phyloP scores from a whole-genome alignment of 2,888 invertebrate species.

The Cremastinae sp. region DNA sequence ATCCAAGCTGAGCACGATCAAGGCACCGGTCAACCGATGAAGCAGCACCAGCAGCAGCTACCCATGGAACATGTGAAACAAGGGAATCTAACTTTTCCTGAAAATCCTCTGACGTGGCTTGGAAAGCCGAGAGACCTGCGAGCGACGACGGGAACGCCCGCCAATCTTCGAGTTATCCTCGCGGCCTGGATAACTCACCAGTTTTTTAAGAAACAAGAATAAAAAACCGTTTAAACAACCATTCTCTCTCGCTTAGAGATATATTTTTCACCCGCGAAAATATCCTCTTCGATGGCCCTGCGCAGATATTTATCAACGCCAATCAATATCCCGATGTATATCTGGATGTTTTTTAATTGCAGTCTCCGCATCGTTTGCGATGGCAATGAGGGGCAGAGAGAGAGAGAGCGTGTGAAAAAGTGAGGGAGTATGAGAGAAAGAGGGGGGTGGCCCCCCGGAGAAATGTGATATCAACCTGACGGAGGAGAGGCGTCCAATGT shows the following conservation, averaged over 20 bases:
- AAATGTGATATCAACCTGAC: conserved; percentile 30
- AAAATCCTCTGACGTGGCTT: conserved; percentile 17
- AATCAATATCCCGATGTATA: conserved; percentile 72
- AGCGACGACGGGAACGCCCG: too few relatives aligned
- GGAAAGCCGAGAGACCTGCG: conserved; percentile 32
- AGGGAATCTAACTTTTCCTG: conserved; percentile 4
- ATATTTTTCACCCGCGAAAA: conserved; percentile 20
- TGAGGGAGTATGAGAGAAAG: conserved; percentile 44
- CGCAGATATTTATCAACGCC: conserved; percentile 49
- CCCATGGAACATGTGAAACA: conserved; percentile 6
- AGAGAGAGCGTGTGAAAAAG: conserved; percentile 34
- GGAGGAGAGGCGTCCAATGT: conserved; percentile 53
- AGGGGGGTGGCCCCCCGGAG: conserved; percentile 8
- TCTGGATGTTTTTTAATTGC: conserved; percentile 78
- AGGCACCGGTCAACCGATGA: conserved; percentile 80
- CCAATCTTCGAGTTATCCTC: conserved; percentile 9
- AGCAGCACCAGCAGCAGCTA: conserved; percentile 22
- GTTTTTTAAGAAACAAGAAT: too few relatives aligned
- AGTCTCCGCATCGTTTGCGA: conserved; percentile 77
- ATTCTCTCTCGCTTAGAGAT: conserved; percentile 14
- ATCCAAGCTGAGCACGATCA: conserved; percentile 84
- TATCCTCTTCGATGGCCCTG: conserved; percentile 22
- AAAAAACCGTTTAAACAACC: too few relatives aligned
- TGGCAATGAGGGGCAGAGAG: conserved; percentile 70
- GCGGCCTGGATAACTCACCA: too few relatives aligned